Evolutionary conservation across 2,113 vertebrate species (phyloP), one percentile per base, ranked within the genome.

Genomic region (Rhinolophus sinicus): DNA sequence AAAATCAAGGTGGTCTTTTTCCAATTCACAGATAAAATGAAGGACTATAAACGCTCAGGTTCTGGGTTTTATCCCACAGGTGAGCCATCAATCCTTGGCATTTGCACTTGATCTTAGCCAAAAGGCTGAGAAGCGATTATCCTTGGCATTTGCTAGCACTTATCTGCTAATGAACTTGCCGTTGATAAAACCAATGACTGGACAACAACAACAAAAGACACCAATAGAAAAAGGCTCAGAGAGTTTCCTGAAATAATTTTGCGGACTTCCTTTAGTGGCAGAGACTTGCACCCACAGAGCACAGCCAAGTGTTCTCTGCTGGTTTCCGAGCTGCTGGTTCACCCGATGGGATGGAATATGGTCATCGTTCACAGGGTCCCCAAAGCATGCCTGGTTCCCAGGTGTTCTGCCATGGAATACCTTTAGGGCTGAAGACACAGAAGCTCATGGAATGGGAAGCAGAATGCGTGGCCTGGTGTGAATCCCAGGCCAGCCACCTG

Each of bases 381-480:
- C 56, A 26, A 12, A 52, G 78, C 35, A 70, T 67, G 33, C 21
- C 35, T 12, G 18, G 14, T 33, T 38, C 18, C 14, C 58, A 21
- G 44, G 69, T 30, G 26, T 35, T n/a, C 70, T 24, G 44, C 16
- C n/a, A 16, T 75, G 0, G 1, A 15, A 13, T 6, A 1, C 11
- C 93, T 54, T 70, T 4, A 77, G 40, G 44, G 40, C 19, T 33
- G 83, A 91, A 47, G 81, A 33, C 21, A 10, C 0, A 0, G 19
- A 11, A 38, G 30, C 44, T 38, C 16, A 0, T 0, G 11, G 30
- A 28, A 18, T 0, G 0, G 16, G 8, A 35, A 56, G 30, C 13
- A 47, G 76, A 47, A 50, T 38, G n/a, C 2, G 2, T 38, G 52
- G 50, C 18, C 21, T 64, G 72, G 18, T 28, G 35, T 1, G 9